phyloP scores from a whole-genome alignment of 2,888 invertebrate species.

The Nineta flava region DNA sequence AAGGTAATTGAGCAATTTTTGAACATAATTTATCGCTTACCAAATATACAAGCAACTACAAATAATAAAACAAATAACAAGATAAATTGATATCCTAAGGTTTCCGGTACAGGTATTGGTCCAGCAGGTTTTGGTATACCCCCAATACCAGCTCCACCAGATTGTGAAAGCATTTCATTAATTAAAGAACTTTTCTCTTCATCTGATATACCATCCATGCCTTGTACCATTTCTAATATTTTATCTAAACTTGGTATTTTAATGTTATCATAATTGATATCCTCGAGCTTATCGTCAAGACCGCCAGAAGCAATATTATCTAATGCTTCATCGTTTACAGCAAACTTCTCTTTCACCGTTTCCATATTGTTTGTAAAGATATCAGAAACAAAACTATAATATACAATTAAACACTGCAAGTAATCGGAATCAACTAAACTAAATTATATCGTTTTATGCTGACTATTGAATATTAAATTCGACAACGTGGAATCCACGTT shows the following conservation, averaged over 20 bases:
- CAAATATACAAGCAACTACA: conserved; percentile 14
- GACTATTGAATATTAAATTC: too few species aligned
- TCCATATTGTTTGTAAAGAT: background rate
- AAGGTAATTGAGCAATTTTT: too few species aligned
- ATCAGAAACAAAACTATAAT: too few species aligned
- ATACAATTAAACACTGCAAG: too few species aligned
- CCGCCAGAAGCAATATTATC: background rate
- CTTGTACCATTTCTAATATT: conserved; percentile 38
- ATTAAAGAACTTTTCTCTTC: conserved; percentile 42
- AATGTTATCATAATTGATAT: conserved; percentile 20
- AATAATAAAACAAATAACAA: conserved; percentile 12
- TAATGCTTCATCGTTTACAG: background rate
- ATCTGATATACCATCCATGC: conserved; percentile 37
- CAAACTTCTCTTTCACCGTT: background rate
- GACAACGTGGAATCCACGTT: too few species aligned
- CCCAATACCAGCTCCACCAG: conserved; percentile 10
- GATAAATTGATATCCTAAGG: conserved; percentile 9
- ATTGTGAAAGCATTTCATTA: conserved; percentile 26
- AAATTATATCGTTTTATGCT: too few species aligned
- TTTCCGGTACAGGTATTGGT: background rate
- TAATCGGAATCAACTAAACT: too few species aligned
- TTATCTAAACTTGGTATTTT: conserved; percentile 38
- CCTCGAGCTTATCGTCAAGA: background rate
- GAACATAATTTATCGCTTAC: too few species aligned
- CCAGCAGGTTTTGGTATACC: background rate